Evolutionary conservation across 2,113 vertebrate species (phyloP), one percentile per base, ranked within the genome.

Genomic region (Sorex araneus): DNA sequence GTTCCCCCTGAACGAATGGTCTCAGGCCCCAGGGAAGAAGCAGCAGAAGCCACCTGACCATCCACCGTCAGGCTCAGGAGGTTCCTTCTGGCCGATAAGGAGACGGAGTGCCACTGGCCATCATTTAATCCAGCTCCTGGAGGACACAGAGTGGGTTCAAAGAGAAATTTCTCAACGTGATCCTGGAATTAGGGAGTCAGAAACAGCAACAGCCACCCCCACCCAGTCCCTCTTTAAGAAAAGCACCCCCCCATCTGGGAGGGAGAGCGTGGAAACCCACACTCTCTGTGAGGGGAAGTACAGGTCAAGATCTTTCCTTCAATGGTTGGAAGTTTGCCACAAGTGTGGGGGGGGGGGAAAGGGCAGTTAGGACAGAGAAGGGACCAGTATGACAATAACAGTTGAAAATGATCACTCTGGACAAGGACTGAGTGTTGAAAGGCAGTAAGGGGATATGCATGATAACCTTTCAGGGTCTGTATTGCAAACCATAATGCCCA

Each of bases 51-150:
- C 81, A 97, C 83, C 0, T 98, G 98, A 95, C 96, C 97, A 50
- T 99, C 99, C 91, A 99, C 98, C 0, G 75, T 78, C 95, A 99
- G 6, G 90, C 80, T 98, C 88, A 99, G 86, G 82, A 97, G 98
- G 84, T 97, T 98, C 94, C 95, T 98, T 94, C 97, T 98, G 87
- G 97, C 97, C 90, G 92, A 97, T 45, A 99, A 96, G 36, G 97
- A 98, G 92, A 99, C 85, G 1, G 97, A 98, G 98, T 99, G 99
- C 99, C 99, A 99, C 94, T 99, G 99, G 1, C 99, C 99, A 0
- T 99, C 98, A 87, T 98, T 99, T 94, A 99, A 97, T 84, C 94
- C 97, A 60, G 93, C 87, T 94, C 99, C 99, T 99, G 92, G 4
- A 71, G 32, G 77, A 95, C 94, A 87, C 21, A 6, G 71, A 87